Percentiles rank a stretch among this genome's conserved stretches.
Evolutionary conservation across 2,888 invertebrate species (phyloP).

Genomic region (Anthrax anthrax): DNA sequence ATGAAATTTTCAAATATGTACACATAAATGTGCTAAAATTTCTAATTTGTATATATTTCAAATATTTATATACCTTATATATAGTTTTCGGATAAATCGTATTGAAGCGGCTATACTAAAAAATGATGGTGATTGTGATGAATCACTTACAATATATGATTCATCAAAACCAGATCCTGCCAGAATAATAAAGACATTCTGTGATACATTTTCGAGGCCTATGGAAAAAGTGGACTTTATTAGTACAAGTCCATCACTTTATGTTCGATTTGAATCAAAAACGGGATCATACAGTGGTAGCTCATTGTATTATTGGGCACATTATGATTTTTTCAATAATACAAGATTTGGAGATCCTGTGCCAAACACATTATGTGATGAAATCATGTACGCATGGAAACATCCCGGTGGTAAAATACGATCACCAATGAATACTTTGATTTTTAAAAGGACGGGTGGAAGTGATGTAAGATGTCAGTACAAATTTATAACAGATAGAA

Average conservation of each 20-base stretch:
- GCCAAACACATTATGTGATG: conserved; percentile 69
- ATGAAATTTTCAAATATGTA: too few relatives aligned
- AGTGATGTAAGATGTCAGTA: conserved; percentile 70
- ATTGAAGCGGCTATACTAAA: conserved; percentile 78
- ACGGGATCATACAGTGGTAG: conserved; percentile 88
- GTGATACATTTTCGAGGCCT: conserved; percentile 83
- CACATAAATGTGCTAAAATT: too few relatives aligned
- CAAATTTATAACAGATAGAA: conserved; percentile 67
- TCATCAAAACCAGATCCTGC: conserved; percentile 79
- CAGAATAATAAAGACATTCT: conserved; percentile 83
- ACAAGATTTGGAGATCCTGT: conserved; percentile 74
- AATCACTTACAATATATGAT: conserved; percentile 80
- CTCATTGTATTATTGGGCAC: conserved; percentile 89
- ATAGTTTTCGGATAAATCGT: conserved; percentile 72
- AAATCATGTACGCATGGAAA: conserved; percentile 76
- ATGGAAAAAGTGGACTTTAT: conserved; percentile 90
- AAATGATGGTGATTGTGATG: conserved; percentile 79
- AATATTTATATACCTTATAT: too few relatives aligned
- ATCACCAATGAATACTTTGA: conserved; percentile 73
- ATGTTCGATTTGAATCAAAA: conserved; percentile 79
- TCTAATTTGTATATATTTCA: too few relatives aligned
- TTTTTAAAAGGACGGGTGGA: conserved; percentile 64
- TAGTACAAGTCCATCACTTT: conserved; percentile 73
- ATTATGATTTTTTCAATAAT: conserved; percentile 87
- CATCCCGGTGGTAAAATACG: conserved; percentile 58